Evolutionary conservation across 2,888 invertebrate species (phyloP).

Genomic region (Acronicta aceris): DNA sequence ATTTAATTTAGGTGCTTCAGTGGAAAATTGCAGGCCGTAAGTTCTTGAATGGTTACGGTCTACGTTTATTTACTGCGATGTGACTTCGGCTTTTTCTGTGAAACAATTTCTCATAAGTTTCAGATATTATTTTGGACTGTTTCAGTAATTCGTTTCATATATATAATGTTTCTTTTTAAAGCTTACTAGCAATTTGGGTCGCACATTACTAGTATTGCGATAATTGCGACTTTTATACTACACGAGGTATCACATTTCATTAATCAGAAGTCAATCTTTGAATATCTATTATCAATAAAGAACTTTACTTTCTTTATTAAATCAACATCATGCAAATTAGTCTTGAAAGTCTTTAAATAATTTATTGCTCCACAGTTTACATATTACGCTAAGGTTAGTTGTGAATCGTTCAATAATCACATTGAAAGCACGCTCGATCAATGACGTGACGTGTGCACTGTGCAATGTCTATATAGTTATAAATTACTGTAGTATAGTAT

Average conservation of each 20-base stretch:
- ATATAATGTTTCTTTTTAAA: too few species aligned
- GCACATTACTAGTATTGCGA: too few species aligned
- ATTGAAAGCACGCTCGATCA: too few species aligned
- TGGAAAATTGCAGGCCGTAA: constrained; percentile 25
- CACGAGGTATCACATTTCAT: constrained; percentile 33
- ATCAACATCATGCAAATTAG: not conserved
- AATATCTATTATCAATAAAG: constrained; percentile 1
- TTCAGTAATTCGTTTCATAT: not conserved
- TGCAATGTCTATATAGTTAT: too few species aligned
- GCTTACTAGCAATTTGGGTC: too few species aligned
- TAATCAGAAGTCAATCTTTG: constrained; percentile 21
- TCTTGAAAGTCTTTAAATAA: not conserved
- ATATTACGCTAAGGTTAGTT: not conserved
- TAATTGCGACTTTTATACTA: constrained; percentile 62
- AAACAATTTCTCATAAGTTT: not conserved
- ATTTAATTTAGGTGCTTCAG: constrained; percentile 21
- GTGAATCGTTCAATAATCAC: not conserved
- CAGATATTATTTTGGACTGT: not conserved
- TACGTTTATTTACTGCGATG: constrained; percentile 9
- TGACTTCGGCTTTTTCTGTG: not conserved
- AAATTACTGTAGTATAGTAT: too few species aligned
- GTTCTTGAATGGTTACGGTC: constrained; percentile 18
- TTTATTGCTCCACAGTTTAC: not conserved
- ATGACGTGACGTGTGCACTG: too few species aligned
- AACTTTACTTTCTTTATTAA: not conserved